Evolutionary conservation across 2,888 invertebrate genomes (phyloP), one percentile per base, ranked within the genome.

Genomic region (Diarsia rubi): DNA sequence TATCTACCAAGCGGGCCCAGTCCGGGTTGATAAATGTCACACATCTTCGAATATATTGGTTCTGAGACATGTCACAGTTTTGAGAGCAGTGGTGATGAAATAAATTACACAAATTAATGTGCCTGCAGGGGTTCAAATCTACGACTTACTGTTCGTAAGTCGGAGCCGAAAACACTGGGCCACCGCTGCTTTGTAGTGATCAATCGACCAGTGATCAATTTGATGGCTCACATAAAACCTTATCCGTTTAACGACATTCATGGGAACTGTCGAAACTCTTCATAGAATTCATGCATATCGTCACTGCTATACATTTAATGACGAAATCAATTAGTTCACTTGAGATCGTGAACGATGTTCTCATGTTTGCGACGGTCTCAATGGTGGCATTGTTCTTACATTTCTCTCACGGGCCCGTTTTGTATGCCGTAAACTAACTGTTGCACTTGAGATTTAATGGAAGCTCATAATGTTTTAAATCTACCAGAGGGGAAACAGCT

Each of bases 391-490:
- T 85, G 81, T 85, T 73, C 49, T 62, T n/a, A 12, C 27, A 57
- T 71, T 70, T 69, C 73, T 85, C 85, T 68, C 85, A 85, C 86
- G 78, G 60, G n/a, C 49, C 85, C 84, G 81, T 78, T 84, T 9
- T 12, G 9, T 64, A 49, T 75, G 63, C 85, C 82, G 86, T 83
- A 81, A 84, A 49, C 3, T 79, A 80, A 80, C 79, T 83, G 79
- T 79, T 69, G n/a, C 67, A 59, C 79, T 80, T 79, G 83, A 80
- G 73, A 80, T 47, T 54, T 27, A 72, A 79, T 79, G 47, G 79
- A 37, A 54, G 44, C 75, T 49, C 52, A 31, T 78, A 60, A 62
- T 66, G 65, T 19, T 66, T 62, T 8, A 12, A 57, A 60, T 31
- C 19, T 42, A 24, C 3, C 60, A 42, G 42, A 21, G 21, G 54